Conservation (phyloP, 2,888 invertebrate species). For the Patella caerulea region DNA sequence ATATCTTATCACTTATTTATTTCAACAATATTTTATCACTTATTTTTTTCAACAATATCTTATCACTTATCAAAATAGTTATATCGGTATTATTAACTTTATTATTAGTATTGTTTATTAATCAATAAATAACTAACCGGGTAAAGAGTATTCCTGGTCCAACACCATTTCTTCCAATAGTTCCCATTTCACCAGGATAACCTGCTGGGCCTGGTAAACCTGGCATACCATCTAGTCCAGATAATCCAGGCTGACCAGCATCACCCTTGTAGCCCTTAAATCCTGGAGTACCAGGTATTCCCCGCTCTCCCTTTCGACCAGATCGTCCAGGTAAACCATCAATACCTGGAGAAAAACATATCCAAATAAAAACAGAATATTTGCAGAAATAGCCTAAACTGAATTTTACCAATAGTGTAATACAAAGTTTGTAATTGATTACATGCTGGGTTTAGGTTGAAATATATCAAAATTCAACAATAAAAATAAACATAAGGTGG, state of each 20-base stretch:
- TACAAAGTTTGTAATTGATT: no score
- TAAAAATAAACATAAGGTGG: no score
- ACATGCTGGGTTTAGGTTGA: no score
- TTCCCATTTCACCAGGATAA: slow-evolving; percentile 75
- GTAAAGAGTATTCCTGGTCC: slow-evolving; percentile 65
- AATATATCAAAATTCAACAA: no score
- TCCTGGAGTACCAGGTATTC: slow-evolving; percentile 29
- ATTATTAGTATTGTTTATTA: no score
- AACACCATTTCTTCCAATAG: slow-evolving; percentile 72
- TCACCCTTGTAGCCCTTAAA: slow-evolving; percentile 40
- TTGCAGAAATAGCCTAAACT: neutral
- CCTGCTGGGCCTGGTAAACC: slow-evolving; percentile 77
- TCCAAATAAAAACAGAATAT: neutral
- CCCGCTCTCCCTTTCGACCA: slow-evolving; percentile 34
- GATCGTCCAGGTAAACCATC: slow-evolving; percentile 41
- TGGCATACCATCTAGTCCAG: slow-evolving; percentile 45
- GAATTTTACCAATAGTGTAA: no score
- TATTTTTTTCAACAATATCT: neutral
- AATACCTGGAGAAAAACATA: slow-evolving; percentile 30
- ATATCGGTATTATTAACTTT: no score
- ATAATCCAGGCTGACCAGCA: slow-evolving; percentile 51
- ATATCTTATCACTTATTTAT: neutral
- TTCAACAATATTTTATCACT: no score
- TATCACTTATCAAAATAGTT: no score
- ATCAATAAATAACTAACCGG: slow-evolving; percentile 46